Conservation (phyloP, 2,888 invertebrate species). For the Syrista parreyssii region DNA sequence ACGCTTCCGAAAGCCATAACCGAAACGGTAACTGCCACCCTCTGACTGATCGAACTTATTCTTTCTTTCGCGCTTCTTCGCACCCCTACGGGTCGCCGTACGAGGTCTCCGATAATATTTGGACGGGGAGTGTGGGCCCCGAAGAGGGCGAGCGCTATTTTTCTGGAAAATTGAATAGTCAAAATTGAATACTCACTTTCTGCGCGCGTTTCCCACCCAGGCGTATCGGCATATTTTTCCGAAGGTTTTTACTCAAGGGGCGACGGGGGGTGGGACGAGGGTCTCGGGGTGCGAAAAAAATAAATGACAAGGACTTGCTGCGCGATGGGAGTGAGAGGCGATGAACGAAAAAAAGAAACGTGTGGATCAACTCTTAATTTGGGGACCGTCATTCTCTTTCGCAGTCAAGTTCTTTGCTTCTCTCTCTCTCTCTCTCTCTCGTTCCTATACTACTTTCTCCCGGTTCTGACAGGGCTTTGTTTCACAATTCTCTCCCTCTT, state of each 20-base stretch:
- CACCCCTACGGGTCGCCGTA: conserved; percentile 25
- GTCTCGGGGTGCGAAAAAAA: neutral
- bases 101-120: conserved; percentile 48
- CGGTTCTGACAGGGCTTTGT: neutral
- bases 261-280: neutral
- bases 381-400: neutral
- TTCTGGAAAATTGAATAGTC: conserved; percentile 63
- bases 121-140: conserved; percentile 21
- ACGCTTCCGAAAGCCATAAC: conserved; percentile 67
- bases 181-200: conserved; percentile 50
- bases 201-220: no score
- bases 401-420: neutral
- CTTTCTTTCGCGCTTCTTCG: conserved; percentile 44
- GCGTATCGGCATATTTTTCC: no score
- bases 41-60: conserved; percentile 65
- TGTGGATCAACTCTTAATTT: no score
- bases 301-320: no score
- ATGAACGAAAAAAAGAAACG: no score
- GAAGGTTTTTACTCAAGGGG: neutral
- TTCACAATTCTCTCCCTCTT: conserved; percentile 18
- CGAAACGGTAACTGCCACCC: conserved; percentile 67
- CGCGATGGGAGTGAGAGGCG: no score
- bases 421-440: neutral
- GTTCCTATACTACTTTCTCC: no score
- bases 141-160: conserved; percentile 46